phyloP scores from a whole-genome alignment of 2,797 vertebrate species.

The Rhincodon typus region DNA sequence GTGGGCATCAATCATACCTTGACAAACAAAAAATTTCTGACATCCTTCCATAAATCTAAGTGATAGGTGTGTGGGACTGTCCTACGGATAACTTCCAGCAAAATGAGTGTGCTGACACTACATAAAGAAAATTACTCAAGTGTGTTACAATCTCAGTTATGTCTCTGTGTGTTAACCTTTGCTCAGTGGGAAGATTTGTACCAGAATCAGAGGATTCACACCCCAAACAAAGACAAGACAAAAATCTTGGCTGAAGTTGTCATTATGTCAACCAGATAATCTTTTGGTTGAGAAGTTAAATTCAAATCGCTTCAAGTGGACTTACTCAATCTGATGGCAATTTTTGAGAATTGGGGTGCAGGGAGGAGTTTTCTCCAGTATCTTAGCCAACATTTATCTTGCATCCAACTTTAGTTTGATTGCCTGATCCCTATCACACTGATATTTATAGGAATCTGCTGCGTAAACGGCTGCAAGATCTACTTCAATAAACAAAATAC shows the following conservation, averaged over 20 bases:
- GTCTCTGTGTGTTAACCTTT: background rate
- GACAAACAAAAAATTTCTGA: background rate
- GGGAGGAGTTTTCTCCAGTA: too few species aligned
- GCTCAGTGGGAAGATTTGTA: background rate
- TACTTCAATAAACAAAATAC: background rate
- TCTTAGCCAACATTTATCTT: too few species aligned
- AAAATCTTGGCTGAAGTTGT: too few species aligned
- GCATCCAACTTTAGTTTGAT: too few species aligned
- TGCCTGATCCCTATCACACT: too few species aligned
- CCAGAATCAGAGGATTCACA: background rate
- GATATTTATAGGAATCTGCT: too few species aligned
- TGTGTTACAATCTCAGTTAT: background rate
- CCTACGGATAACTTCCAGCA: background rate
- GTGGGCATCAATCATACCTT: background rate
- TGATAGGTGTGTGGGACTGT: background rate
- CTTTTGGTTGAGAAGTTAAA: too few species aligned
- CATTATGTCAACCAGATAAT: too few species aligned
- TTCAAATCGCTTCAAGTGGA: too few species aligned
- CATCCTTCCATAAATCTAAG: background rate
- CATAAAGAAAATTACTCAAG: background rate
- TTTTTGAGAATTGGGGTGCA: too few species aligned
- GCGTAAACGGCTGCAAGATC: background rate
- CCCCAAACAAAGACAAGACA: too few species aligned
- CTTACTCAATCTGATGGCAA: too few species aligned
- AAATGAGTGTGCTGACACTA: background rate